Percentiles rank a stretch among this genome's conserved stretches.
These are phyloP conservation scores for Euplagia quadripunctaria DNA, from an alignment of 2,888 invertebrate species.

Conservation along the genomic window DNA sequence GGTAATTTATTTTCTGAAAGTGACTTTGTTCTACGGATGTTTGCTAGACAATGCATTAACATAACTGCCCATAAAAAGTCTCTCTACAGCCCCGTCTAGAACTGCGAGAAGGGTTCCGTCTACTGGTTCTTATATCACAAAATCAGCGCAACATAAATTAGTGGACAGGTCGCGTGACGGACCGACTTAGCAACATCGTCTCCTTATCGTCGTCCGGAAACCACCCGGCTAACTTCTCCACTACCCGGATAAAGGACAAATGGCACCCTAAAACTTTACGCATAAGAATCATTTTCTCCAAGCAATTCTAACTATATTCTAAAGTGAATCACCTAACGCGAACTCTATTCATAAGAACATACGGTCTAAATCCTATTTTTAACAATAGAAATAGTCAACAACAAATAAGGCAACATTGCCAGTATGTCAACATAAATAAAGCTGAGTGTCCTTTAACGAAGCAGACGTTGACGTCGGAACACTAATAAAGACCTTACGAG, in stretches of 20 bases:
- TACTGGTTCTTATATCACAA: conserved; percentile 73
- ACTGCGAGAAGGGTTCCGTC: conserved; percentile 69
- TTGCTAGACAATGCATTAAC: conserved; percentile 75
- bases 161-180: conserved; percentile 85
- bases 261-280: conserved; percentile 63
- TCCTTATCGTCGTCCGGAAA: conserved; percentile 84
- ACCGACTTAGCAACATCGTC: conserved; percentile 79
- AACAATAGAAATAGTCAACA: conserved; percentile 64
- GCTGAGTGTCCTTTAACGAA: conserved; percentile 87
- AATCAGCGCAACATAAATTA: conserved; percentile 86
- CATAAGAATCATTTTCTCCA: conserved; percentile 71
- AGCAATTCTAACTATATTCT: conserved; percentile 53
- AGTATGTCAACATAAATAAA: conserved; percentile 86
- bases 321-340: conserved; percentile 55
- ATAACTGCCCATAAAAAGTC: conserved; percentile 64
- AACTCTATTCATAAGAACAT: conserved; percentile 67
- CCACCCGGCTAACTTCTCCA: conserved; percentile 67
- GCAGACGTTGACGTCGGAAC: conserved; percentile 83
- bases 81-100: conserved; percentile 37
- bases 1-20: conserved; percentile 41
- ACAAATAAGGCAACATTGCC: conserved; percentile 84
- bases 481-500: conserved; percentile 73
- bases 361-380: conserved; percentile 63
- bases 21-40: conserved; percentile 55
- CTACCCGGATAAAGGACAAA: conserved; percentile 50